Evolutionary conservation across 2,113 vertebrate genomes (phyloP).

Genomic region (Engraulis encrasicolus): DNA sequence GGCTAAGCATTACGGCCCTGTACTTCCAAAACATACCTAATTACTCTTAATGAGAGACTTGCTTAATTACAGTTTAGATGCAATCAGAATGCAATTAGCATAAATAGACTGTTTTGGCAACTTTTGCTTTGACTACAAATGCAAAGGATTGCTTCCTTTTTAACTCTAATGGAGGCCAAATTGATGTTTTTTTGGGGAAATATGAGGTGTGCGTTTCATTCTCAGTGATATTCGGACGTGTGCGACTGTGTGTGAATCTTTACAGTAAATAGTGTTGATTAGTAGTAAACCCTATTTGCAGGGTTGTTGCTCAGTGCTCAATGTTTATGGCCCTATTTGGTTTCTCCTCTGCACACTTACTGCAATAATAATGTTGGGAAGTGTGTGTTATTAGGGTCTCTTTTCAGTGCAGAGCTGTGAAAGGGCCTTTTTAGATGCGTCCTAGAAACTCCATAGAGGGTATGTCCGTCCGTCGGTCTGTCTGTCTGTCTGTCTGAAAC

Average conservation of each 20-base stretch:
- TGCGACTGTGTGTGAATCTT: not conserved
- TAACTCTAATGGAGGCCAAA: not conserved
- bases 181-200: not conserved
- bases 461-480: too few species aligned
- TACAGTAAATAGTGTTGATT: not conserved
- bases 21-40: slow-evolving; percentile 8
- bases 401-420: too few species aligned
- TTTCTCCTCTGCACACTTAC: too few species aligned
- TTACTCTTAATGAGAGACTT: slow-evolving; percentile 2
- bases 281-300: too few species aligned
- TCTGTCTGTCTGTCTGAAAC: too few species aligned
- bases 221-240: not conserved
- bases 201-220: not conserved
- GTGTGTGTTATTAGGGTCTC: too few species aligned
- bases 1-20: not conserved
- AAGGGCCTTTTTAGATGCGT: too few species aligned
- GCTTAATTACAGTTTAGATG: not conserved
- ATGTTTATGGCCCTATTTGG: too few species aligned
- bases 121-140: not conserved
- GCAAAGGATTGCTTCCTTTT: not conserved
- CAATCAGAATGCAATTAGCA: slow-evolving; percentile 3
- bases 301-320: too few species aligned
- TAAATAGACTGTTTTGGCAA: not conserved
- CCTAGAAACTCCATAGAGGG: too few species aligned
- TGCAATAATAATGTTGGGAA: too few species aligned